A percentile compares a stretch with the other conserved stretches of the same genome.
Conservation (phyloP, 2,113 vertebrate species). For the Machaerirhynchus nigripectus region DNA sequence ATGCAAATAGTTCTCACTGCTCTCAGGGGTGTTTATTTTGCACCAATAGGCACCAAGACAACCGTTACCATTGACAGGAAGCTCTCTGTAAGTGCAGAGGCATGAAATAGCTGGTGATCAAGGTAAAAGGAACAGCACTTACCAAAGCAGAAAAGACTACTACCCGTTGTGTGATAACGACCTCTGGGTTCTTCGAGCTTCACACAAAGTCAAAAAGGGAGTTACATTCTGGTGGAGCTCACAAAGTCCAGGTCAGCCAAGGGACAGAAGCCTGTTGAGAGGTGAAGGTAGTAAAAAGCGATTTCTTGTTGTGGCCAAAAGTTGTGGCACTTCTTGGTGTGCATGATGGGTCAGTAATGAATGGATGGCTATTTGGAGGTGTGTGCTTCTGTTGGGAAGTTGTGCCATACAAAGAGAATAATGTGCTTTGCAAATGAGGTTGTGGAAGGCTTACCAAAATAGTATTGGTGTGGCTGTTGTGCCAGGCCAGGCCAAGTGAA, state of each 20-base stretch:
- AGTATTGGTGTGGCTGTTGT: rapidly evolving
- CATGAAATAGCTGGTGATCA: not conserved
- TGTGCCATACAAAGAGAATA: not conserved
- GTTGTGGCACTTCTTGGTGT: not conserved
- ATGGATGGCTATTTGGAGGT: rapidly evolving
- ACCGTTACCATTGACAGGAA: not conserved
- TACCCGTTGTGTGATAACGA: not conserved
- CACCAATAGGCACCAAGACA: not conserved
- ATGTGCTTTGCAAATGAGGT: not conserved
- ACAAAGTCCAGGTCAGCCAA: not conserved
- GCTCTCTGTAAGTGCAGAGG: not conserved
- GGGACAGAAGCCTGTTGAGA: not conserved
- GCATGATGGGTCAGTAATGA: not conserved
- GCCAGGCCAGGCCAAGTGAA: not conserved
- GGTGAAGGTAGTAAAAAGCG: not conserved
- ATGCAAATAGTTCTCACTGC: not conserved
- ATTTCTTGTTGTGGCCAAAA: not conserved
- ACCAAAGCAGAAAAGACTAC: not conserved
- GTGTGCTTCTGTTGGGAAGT: rapidly evolving
- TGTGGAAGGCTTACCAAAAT: not conserved
- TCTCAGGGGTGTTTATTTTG: not conserved
- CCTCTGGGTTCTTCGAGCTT: not conserved
- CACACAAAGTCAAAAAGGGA: not conserved
- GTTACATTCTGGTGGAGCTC: not conserved
- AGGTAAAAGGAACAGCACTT: not conserved